Evolutionary conservation across 2,888 invertebrate genomes (phyloP).

Genomic region (Callinectes sapidus): DNA sequence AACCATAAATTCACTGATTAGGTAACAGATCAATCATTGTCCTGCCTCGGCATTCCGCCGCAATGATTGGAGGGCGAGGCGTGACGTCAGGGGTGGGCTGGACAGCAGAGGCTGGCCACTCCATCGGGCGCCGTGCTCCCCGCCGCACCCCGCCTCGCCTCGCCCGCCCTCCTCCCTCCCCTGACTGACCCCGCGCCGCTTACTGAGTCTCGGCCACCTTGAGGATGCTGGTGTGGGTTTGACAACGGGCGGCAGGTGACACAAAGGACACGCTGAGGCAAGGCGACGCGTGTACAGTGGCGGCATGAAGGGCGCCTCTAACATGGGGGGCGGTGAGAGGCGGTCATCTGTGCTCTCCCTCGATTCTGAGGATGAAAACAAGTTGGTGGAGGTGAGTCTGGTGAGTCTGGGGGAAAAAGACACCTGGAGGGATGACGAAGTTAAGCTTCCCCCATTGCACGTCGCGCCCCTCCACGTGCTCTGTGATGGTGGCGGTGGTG

Average conservation of each 20-base stretch:
- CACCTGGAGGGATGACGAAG: background rate
- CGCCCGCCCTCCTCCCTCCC: constrained; percentile 15
- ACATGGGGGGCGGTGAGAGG: constrained; percentile 50
- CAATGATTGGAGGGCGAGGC: constrained; percentile 25
- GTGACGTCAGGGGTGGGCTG: constrained; percentile 34
- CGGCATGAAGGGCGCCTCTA: constrained; percentile 53
- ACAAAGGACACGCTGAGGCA: background rate
- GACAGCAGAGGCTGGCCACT: constrained; percentile 12
- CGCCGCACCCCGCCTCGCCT: background rate
- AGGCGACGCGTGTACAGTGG: constrained; percentile 9
- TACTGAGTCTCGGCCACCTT: background rate
- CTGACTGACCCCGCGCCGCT: constrained; percentile 36
- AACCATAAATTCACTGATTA: background rate
- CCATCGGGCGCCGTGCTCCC: background rate
- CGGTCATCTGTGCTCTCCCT: constrained; percentile 63
- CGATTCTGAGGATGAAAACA: constrained; percentile 68
- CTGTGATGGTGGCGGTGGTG: background rate
- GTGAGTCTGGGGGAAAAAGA: background rate
- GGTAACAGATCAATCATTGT: background rate
- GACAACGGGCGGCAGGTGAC: constrained; percentile 48
- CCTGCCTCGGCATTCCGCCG: constrained; percentile 14
- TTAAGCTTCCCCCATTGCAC: background rate
- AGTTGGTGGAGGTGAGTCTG: constrained; percentile 64
- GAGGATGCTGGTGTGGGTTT: constrained; percentile 52
- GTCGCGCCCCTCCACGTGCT: background rate